Evolutionary conservation across 2,113 vertebrate species (phyloP), one percentile per base, ranked within the genome.

Genomic region (Clupea harengus): DNA sequence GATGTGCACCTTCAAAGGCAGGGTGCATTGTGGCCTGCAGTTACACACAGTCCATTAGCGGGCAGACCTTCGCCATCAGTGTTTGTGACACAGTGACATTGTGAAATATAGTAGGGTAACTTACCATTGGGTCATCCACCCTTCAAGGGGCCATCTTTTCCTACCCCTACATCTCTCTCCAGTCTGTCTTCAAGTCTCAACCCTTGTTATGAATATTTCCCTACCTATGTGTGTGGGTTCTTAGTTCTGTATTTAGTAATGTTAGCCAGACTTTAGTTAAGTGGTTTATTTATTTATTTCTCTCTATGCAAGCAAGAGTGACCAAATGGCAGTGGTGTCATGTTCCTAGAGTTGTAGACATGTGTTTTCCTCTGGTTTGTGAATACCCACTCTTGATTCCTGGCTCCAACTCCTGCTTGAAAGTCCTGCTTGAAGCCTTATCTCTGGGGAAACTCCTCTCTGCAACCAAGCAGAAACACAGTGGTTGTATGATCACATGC

Each of bases 331-430:
- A 72, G 25, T 72, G 64, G 32, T 25, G n/a, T 28, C 64, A 72
- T 32, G n/a, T 13, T 72, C 25, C 32, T 54, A 32, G 64, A 72
- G 64, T 0, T 3, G 64, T 25, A 72, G 64, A 52, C 75, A 83
- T 83, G 18, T 83, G 2, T 82, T 85, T 87, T 85, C 15, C 83
- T 67, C 67, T 50, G 82, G 57, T 72, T 32, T 72, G 64, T 28
- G 64, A 25, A 32, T 72, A 25, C n/a, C 7, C 64, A 13, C 25
- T 72, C 32, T 72, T 72, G 64, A 72, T 72, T 72, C 64, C 64
- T 72, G 64, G 64, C 64, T 72, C 64, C n/a, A 25, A 32, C 64
- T 72, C 64, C n/a, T 10, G 13, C 64, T 25, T 72, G 10, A 72
- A 25, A 13, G 25, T 25, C n/a, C 64, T 13, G 64, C 32, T 72